Evolutionary conservation across 2,113 vertebrate species (phyloP), one percentile per base, ranked within the genome.

Genomic region (Cheirogaleus medius): DNA sequence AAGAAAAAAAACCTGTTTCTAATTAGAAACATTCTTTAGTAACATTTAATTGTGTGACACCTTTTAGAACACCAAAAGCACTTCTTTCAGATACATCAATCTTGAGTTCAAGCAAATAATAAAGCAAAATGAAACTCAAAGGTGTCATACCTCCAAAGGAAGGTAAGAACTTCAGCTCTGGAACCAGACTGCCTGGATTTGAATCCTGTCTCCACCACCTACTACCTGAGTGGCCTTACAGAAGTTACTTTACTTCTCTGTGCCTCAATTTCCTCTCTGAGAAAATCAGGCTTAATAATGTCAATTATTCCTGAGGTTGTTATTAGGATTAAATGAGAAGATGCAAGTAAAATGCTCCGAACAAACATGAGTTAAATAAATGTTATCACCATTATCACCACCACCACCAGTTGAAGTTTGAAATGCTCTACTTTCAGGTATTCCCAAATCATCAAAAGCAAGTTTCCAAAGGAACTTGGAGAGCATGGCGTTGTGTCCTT

Each of bases 71-170:
- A 13, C 39, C 54, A 68, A 64, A 92, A 92, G n/a, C 17, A 94
- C 54, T 90, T 89, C 78, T 81, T 95, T 90, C 66, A 95, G 15
- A 89, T 42, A 89, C 42, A 58, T n/a, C 44, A 60, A 47, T 89
- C 58, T 37, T 97, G 87, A 85, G 89, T 93, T 91, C 92, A 93
- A 91, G 82, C 27, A 94, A 97, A 82, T 52, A 81, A 90, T 69
- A 63, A 87, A 95, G 32, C 49, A 60, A 92, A 74, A 44, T 64
- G 18, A 94, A 94, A 84, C 11, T 84, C 73, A 94, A 89, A 73
- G 71, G 18, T 87, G 20, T 85, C n/a, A 91, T 20, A 64, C 14
- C 34, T 56, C 80, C 54, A 90, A 34, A 97, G 82, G n/a, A 80
- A 64, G 27, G 29, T 80, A 94, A 96, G 63, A 87, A 92, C 52